A percentile compares a stretch with the other conserved stretches of the same genome.
phyloP scores from a whole-genome alignment of 2,888 invertebrate species.

The Drosophila gaucha region DNA sequence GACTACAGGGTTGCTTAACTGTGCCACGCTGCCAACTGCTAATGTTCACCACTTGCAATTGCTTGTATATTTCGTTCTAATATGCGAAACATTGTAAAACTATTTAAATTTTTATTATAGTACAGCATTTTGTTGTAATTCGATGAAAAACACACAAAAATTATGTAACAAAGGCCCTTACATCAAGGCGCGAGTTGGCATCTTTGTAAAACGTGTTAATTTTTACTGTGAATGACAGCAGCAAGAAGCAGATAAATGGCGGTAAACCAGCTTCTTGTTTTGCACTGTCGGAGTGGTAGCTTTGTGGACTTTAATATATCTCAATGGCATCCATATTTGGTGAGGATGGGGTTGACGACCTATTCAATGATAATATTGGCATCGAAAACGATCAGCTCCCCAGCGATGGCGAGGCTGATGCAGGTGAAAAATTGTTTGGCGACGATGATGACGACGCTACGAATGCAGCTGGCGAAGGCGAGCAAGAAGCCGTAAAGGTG shows the following conservation, averaged over 20 bases:
- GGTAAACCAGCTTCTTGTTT: constrained; percentile 54
- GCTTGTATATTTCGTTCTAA: neutral
- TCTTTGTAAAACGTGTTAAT: constrained; percentile 2
- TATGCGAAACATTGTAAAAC: neutral
- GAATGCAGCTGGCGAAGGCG: constrained; percentile 85
- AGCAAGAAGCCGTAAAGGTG: constrained; percentile 83
- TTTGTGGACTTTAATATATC: constrained; percentile 7
- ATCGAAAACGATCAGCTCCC: constrained; percentile 82
- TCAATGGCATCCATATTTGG: constrained; percentile 79
- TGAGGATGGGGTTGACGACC: constrained; percentile 77
- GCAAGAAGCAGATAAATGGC: constrained; percentile 66
- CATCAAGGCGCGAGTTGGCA: constrained; percentile 42
- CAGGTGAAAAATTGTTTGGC: constrained; percentile 82
- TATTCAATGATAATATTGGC: constrained; percentile 78
- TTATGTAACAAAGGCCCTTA: constrained; percentile 45
- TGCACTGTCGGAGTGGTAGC: constrained; percentile 25
- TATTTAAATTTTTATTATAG: neutral
- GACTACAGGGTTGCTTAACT: constrained; percentile 58
- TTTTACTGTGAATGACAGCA: constrained; percentile 22
- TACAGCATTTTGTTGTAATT: neutral
- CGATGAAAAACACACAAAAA: constrained; percentile 10
- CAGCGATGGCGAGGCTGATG: constrained; percentile 82
- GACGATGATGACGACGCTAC: constrained; percentile 82
- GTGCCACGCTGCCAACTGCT: constrained; percentile 58
- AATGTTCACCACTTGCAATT: constrained; percentile 10